phyloP scores from a whole-genome alignment of 2,113 vertebrate species.

The Seriola quinqueradiata region DNA sequence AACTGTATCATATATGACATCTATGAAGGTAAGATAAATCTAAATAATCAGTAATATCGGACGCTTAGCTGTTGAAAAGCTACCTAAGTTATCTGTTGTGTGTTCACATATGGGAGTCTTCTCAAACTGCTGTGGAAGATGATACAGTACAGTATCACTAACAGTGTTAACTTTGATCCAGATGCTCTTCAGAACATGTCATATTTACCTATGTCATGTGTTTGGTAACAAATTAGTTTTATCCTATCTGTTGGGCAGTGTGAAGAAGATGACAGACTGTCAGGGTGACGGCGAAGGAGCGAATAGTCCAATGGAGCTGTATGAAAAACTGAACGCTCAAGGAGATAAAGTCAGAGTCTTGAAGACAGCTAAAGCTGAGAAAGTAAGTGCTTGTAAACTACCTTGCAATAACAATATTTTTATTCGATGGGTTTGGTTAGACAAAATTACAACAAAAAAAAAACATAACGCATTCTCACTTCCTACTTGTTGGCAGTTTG shows the following conservation, averaged over 20 bases:
- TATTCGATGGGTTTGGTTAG: background rate
- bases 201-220: background rate
- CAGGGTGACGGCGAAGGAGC: slow-evolving; percentile 70
- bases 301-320: slow-evolving; percentile 86
- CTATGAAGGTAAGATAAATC: background rate
- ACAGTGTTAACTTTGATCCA: background rate
- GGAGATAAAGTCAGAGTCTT: slow-evolving; percentile 89
- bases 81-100: slow-evolving; percentile 17
- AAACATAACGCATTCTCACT: background rate
- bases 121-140: background rate
- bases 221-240: background rate
- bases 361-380: slow-evolving; percentile 89
- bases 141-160: background rate
- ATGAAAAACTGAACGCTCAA: slow-evolving; percentile 87
- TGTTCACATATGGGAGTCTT: slow-evolving; percentile 50
- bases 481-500: background rate
- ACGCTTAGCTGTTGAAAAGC: background rate
- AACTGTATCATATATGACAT: background rate
- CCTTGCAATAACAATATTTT: background rate
- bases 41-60: background rate
- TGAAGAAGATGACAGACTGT: slow-evolving; percentile 86
- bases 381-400: slow-evolving; percentile 80
- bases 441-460: background rate
- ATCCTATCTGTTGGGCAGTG: background rate
- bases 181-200: background rate